Percentiles rank a stretch among this genome's conserved stretches.
Conservation (phyloP, 2,113 vertebrate genomes). For the Pristiophorus japonicus region DNA sequence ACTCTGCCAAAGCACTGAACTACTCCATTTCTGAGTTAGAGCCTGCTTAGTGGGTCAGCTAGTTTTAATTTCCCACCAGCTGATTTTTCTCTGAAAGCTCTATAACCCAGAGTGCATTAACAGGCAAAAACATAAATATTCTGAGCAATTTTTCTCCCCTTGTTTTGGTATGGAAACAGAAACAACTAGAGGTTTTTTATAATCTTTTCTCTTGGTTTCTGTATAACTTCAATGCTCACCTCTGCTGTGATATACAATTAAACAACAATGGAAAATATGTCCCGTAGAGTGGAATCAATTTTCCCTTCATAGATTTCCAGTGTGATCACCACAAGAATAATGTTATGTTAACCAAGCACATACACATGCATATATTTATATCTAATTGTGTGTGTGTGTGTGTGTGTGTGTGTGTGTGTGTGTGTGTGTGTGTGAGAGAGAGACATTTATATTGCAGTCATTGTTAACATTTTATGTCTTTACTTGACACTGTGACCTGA, state of each 20-base stretch:
- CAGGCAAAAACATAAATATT: neutral
- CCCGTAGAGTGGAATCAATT: neutral
- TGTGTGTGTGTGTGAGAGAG: neutral
- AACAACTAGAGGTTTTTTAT: neutral
- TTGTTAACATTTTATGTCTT: neutral
- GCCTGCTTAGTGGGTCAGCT: neutral
- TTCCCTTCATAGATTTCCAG: neutral
- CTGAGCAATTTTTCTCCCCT: neutral
- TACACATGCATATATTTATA: neutral
- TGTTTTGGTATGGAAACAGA: neutral
- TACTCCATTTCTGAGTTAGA: neutral
- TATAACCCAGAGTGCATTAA: too few species aligned
- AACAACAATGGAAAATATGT: neutral
- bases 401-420: too few species aligned
- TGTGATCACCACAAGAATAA: neutral
- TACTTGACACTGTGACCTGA: neutral
- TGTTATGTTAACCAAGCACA: neutral
- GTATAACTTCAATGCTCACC: neutral
- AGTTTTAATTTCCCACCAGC: neutral
- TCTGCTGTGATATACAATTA: neutral
- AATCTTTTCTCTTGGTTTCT: neutral
- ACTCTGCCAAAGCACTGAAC: neutral
- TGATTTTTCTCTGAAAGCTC: neutral
- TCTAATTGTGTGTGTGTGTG: too few species aligned
- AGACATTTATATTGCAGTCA: neutral